Percentiles rank a stretch among this genome's conserved stretches.
These are phyloP conservation scores for Urocyon cinereoargenteus DNA, from an alignment of 2,797 vertebrate genomes.

Conservation along the genomic window DNA sequence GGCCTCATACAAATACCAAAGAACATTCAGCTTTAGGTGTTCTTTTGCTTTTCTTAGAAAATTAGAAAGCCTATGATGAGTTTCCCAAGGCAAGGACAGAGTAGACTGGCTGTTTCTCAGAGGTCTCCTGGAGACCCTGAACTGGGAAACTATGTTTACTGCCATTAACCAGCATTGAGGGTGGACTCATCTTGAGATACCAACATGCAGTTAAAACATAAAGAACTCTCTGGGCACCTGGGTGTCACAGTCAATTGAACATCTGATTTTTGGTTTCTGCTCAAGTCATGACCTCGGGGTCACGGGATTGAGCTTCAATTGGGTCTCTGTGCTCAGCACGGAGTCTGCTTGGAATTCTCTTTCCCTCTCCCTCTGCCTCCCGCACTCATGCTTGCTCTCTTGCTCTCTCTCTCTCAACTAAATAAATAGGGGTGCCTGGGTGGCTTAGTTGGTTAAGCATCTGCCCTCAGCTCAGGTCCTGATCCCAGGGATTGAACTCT, in stretches of 20 bases:
- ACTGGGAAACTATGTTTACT: not conserved
- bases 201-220: not conserved
- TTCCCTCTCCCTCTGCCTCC: not conserved
- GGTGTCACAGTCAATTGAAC: not conserved
- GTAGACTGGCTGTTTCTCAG: not conserved
- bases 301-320: not conserved
- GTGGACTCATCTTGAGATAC: not conserved
- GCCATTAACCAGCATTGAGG: not conserved
- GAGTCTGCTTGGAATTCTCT: not conserved
- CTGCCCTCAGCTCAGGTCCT: not conserved
- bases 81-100: not conserved
- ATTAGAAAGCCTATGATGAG: not conserved
- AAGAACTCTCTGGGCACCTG: not conserved
- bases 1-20: not conserved
- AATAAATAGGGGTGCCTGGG: not conserved
- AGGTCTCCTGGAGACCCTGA: not conserved
- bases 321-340: not conserved
- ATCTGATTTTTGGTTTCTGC: not conserved
- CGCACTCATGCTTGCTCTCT: not conserved
- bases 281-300: not conserved
- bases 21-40: not conserved
- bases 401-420: not conserved
- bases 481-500: not conserved
- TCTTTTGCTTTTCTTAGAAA: conserved; percentile 12
- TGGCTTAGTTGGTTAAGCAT: too few species aligned